These are phyloP conservation scores for Crocallis elinguaria DNA, from an alignment of 2,888 invertebrate species.

Conservation along the genomic window DNA sequence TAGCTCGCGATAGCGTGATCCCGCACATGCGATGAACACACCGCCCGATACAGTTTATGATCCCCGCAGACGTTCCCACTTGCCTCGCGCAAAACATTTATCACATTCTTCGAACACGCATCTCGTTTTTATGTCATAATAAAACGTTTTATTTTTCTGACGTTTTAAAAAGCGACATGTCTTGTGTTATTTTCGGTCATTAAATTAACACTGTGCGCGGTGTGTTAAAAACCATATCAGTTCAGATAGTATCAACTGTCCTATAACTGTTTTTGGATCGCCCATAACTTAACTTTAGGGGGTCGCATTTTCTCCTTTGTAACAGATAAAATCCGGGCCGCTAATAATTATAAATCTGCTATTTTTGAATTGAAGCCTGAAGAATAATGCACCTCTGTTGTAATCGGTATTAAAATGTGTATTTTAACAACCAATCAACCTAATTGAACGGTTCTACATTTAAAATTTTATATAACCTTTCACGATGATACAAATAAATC, in stretches of 20 bases:
- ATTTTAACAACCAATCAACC: conserved; percentile 3
- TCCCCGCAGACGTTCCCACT: conserved; percentile 41
- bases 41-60: conserved; percentile 44
- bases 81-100: conserved; percentile 40
- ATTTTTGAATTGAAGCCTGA: no score
- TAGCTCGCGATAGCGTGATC: conserved; percentile 40
- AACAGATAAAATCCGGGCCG: no score
- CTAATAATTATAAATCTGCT: no score
- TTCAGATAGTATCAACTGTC: no score
- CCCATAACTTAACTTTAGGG: no score
- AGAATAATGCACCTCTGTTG: background rate
- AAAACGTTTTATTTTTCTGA: conserved; percentile 24
- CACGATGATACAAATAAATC: conserved; percentile 36
- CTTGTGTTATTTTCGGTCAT: conserved; percentile 7
- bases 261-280: no score
- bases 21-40: conserved; percentile 48
- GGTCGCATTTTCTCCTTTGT: no score
- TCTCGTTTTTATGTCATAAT: conserved; percentile 36
- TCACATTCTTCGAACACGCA: conserved; percentile 52
- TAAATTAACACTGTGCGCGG: background rate
- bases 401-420: background rate
- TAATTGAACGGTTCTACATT: conserved; percentile 1
- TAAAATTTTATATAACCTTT: conserved; percentile 23
- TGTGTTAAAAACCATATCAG: background rate
- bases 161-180: conserved; percentile 10